These are phyloP conservation scores for Gallinago nigripennis DNA, from an alignment of 2,797 vertebrate genomes.

Conservation along the genomic window DNA sequence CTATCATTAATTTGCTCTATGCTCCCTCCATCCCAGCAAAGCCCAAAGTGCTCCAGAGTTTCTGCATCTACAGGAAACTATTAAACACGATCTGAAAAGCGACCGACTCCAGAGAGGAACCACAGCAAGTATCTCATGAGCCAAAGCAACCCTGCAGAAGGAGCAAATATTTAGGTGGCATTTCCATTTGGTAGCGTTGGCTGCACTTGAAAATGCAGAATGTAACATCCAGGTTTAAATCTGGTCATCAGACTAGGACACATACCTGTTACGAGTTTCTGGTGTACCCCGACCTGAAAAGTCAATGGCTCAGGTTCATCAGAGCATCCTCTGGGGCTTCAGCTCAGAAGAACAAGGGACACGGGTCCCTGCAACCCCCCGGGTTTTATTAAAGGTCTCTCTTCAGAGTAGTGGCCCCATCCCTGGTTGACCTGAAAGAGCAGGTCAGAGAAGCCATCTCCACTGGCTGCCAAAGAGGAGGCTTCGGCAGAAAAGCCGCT, in stretches of 20 bases:
- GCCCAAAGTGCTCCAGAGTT: neutral
- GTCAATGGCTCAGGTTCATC: neutral
- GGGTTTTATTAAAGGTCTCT: no score
- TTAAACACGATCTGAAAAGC: neutral
- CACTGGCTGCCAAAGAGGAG: neutral
- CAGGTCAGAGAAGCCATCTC: neutral
- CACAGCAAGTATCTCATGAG: neutral
- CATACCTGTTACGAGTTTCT: accelerated
- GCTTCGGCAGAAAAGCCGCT: neutral
- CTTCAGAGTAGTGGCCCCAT: neutral
- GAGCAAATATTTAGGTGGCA: neutral
- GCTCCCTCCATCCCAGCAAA: neutral
- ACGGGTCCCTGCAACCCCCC: accelerated
- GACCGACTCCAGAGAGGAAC: neutral
- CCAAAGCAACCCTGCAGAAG: neutral
- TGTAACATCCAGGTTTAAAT: neutral
- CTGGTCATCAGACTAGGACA: neutral
- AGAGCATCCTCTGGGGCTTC: neutral
- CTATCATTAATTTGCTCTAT: neutral
- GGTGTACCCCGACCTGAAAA: neutral
- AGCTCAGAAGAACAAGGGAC: neutral
- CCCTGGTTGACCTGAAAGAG: neutral
- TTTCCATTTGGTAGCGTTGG: neutral
- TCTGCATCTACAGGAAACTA: neutral
- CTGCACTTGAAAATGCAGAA: neutral